Evolutionary conservation across 2,113 vertebrate species (phyloP), one percentile per base, ranked within the genome.

Genomic region (Platysternon megacephalum): DNA sequence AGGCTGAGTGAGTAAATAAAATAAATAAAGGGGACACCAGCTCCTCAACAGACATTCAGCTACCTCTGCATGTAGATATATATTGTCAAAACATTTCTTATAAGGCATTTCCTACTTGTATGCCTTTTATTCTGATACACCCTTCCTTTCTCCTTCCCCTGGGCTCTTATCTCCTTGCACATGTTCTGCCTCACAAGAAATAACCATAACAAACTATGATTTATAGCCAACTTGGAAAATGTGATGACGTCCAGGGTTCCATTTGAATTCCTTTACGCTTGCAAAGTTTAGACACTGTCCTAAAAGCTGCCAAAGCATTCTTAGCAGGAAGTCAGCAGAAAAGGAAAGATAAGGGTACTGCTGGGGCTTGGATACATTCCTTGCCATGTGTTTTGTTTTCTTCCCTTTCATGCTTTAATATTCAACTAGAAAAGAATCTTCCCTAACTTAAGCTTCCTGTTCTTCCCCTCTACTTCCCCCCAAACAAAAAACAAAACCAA

Each of bases 161-260:
- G 14, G 35, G 78, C 89, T 89, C 97, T 98, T 97, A 97, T 98
- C 98, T 97, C 94, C 49, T 72, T 82, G 83, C 87, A 86, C 98
- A 98, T 5, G 55, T 79, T 78, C 53, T 86, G 53, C 81, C 91
- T 52, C 61, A 16, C 17, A 22, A 95, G 93, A 89, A 76, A 61
- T n/a, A 86, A n/a, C 82, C 80, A 82, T 32, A 91, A 92, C 94
- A 92, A 97, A 95, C 82, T 0, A 5, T 96, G 97, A 96, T 96
- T 94, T 88, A 93, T 65, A 83, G 68, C 72, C 84, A 85, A 19
- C 94, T 68, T 17, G 86, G 94, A 96, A 86, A 92, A 10, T 2
- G 39, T 1, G 2, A n/a, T 78, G 52, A 81, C 3, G 8, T 95
- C 83, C 95, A 88, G 87, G 86, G 53, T 85, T 91, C 83, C 86